Conservation (phyloP, 1,140 invertebrate species). For the Coptotermes formosanus region DNA sequence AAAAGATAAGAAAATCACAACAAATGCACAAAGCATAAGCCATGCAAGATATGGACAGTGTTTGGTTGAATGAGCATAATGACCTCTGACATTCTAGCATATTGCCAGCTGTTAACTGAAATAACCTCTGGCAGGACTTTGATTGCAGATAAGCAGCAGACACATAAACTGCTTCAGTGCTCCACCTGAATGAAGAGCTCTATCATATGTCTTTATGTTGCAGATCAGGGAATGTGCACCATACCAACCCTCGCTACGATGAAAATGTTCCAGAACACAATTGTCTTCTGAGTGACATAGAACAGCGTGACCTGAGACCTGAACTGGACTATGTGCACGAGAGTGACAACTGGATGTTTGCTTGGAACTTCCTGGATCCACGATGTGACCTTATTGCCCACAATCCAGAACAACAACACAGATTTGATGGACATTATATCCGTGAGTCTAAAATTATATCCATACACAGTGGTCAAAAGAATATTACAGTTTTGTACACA, state of each 20-base stretch:
- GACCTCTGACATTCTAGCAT: too few species aligned
- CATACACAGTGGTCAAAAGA: too few species aligned
- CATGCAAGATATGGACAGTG: too few species aligned
- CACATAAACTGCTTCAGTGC: neutral
- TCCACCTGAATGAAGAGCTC: neutral
- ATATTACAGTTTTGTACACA: too few species aligned
- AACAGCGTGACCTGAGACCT: slow-evolving; percentile 63
- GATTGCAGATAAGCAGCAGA: too few species aligned
- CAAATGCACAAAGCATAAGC: too few species aligned
- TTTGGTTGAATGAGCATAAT: too few species aligned
- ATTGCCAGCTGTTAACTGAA: too few species aligned
- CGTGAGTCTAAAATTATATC: neutral
- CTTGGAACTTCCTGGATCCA: slow-evolving; percentile 58
- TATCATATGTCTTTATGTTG: neutral
- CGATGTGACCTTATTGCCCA: slow-evolving; percentile 41
- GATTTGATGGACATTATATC: slow-evolving; percentile 1
- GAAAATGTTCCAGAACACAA: slow-evolving; percentile 44
- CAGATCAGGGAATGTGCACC: neutral
- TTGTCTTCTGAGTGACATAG: slow-evolving; percentile 68
- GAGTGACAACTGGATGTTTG: slow-evolving; percentile 59
- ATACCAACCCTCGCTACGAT: neutral
- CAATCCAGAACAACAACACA: neutral
- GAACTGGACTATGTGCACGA: slow-evolving; percentile 64
- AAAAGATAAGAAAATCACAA: too few species aligned
- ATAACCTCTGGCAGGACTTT: too few species aligned